A percentile compares a stretch with the other conserved stretches of the same genome.
These are phyloP conservation scores for Anabas testudineus DNA, from an alignment of 2,797 vertebrate genomes.

Conservation along the genomic window DNA sequence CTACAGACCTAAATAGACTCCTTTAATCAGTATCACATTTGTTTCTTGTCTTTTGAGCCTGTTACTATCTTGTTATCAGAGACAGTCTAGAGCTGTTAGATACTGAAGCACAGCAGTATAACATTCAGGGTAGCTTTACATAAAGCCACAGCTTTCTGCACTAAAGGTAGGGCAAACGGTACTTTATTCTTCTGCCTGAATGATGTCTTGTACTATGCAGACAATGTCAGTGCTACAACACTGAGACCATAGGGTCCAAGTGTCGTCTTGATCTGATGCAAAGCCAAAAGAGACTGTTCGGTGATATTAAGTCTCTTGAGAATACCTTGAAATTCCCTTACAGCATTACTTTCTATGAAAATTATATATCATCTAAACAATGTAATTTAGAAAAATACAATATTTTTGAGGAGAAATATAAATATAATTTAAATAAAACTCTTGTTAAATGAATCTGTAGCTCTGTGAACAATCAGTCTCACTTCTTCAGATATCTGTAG, in stretches of 20 bases:
- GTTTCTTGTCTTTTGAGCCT: not conserved
- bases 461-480: not conserved
- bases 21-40: not conserved
- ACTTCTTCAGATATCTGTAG: not conserved
- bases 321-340: not conserved
- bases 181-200: not conserved
- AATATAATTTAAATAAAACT: not conserved
- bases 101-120: not conserved
- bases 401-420: not conserved
- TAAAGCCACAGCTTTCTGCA: not conserved
- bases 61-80: conserved; percentile 7
- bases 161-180: not conserved
- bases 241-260: not conserved
- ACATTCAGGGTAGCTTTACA: not conserved
- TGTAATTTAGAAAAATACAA: too few relatives aligned
- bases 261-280: not conserved
- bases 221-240: not conserved
- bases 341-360: not conserved
- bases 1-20: not conserved
- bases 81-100: not conserved
- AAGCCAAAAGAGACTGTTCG: not conserved
- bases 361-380: too few relatives aligned
- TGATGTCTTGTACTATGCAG: not conserved
- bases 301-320: not conserved
- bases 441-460: conserved; percentile 7